Conservation (phyloP, 2,888 invertebrate species). For the Apamea sordens region DNA sequence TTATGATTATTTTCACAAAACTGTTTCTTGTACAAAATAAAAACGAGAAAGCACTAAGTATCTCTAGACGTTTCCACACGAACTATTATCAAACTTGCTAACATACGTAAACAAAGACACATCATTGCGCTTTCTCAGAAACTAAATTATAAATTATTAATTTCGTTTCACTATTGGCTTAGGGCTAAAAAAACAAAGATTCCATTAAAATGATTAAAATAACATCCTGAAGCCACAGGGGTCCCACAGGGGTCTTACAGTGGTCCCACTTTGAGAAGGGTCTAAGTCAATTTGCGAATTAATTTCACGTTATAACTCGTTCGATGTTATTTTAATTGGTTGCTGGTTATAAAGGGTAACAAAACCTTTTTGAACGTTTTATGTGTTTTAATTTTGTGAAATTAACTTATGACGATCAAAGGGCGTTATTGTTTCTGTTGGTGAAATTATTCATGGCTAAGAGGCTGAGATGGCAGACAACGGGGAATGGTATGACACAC, state of each 20-base stretch:
- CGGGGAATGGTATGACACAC: neutral
- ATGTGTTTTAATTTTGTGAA: slow-evolving; percentile 53
- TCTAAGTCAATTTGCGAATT: slow-evolving; percentile 58
- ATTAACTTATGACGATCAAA: slow-evolving; percentile 25
- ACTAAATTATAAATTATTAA: slow-evolving; percentile 24
- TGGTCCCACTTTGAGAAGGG: slow-evolving; percentile 53
- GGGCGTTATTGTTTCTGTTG: slow-evolving; percentile 23
- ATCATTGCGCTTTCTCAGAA: neutral
- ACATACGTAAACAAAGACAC: neutral
- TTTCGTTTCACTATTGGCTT: slow-evolving; percentile 35
- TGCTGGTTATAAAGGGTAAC: slow-evolving; percentile 29
- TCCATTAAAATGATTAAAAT: slow-evolving; percentile 57
- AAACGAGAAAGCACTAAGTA: neutral
- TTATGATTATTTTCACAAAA: neutral
- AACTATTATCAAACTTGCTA: neutral
- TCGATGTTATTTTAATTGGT: slow-evolving; percentile 61
- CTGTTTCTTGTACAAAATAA: too few relatives aligned
- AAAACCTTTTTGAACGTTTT: slow-evolving; percentile 47
- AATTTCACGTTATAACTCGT: slow-evolving; percentile 52
- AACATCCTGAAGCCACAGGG: slow-evolving; percentile 32
- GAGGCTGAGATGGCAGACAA: neutral
- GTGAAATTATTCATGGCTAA: slow-evolving; percentile 29
- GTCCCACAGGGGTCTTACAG: slow-evolving; percentile 19
- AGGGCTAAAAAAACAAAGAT: slow-evolving; percentile 46
- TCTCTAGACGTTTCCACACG: neutral